phyloP scores from a whole-genome alignment of 1,140 invertebrate species.

The Trachelipus rathkii region DNA sequence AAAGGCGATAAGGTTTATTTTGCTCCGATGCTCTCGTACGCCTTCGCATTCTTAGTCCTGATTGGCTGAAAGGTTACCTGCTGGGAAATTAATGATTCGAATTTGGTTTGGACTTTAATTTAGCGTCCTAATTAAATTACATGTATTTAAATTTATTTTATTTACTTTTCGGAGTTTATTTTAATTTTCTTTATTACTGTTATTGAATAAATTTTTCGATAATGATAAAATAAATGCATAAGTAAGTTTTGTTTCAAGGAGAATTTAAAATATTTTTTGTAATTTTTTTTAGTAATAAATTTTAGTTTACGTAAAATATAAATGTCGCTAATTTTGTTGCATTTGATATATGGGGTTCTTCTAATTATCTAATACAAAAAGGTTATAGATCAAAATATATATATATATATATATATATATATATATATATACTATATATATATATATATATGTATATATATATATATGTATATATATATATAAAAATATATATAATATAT shows the following conservation, averaged over 20 bases:
- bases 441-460: no score
- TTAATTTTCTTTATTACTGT: no score
- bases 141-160: no score
- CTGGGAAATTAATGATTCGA: background rate
- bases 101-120: conserved; percentile 1
- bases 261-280: no score
- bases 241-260: no score
- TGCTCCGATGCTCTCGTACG: background rate
- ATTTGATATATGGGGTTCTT: background rate
- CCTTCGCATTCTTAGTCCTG: background rate
- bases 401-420: conserved; percentile 15
- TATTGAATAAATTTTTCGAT: no score
- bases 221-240: no score
- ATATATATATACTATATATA: conserved; percentile 1
- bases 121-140: background rate
- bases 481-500: no score
- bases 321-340: background rate
- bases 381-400: background rate
- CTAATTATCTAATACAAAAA: background rate
- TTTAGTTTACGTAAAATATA: no score
- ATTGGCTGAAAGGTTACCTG: conserved; percentile 6
- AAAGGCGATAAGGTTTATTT: background rate
- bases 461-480: conserved; percentile 1
- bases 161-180: no score
- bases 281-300: no score